phyloP scores from a whole-genome alignment of 2,113 vertebrate genomes.

The Poeciliopsis occidentalis region DNA sequence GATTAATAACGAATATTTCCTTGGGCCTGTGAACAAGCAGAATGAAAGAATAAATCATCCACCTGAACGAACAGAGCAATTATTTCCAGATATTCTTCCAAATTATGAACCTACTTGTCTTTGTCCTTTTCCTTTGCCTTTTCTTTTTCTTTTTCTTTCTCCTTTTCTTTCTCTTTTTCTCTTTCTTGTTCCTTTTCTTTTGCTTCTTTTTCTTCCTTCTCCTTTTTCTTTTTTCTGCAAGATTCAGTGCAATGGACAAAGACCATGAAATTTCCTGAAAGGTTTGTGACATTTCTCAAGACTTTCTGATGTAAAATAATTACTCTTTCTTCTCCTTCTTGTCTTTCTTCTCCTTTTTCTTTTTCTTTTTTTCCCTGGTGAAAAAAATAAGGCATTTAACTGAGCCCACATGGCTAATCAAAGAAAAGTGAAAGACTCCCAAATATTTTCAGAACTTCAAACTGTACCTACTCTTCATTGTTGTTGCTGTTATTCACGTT shows the following conservation, averaged over 20 bases:
- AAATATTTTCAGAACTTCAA: background rate
- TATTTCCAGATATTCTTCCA: background rate
- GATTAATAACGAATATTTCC: conserved; percentile 89
- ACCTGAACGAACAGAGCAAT: background rate
- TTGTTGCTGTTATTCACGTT: conserved; percentile 93
- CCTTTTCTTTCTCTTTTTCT: conserved; percentile 59
- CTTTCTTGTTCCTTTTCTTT: conserved; percentile 38
- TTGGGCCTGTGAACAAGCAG: conserved; percentile 68
- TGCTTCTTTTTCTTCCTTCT: conserved; percentile 58
- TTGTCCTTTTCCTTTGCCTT: conserved; percentile 38
- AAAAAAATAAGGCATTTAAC: conserved; percentile 20
- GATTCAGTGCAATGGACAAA: background rate
- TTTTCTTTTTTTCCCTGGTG: conserved; percentile 53
- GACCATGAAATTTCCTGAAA: background rate
- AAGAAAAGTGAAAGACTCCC: background rate
- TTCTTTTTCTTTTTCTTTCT: conserved; percentile 6
- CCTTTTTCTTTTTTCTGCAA: conserved; percentile 46
- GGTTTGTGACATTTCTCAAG: background rate
- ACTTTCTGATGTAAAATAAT: background rate
- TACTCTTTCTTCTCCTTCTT: conserved; percentile 81
- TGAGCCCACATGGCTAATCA: background rate
- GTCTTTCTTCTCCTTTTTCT: conserved; percentile 43
- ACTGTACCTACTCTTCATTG: conserved; percentile 84
- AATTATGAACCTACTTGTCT: conserved; percentile 60
- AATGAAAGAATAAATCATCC: conserved; percentile 21